Conservation (phyloP, 92 coral and sea anemone genomes). For the Plumapathes pennacea region DNA sequence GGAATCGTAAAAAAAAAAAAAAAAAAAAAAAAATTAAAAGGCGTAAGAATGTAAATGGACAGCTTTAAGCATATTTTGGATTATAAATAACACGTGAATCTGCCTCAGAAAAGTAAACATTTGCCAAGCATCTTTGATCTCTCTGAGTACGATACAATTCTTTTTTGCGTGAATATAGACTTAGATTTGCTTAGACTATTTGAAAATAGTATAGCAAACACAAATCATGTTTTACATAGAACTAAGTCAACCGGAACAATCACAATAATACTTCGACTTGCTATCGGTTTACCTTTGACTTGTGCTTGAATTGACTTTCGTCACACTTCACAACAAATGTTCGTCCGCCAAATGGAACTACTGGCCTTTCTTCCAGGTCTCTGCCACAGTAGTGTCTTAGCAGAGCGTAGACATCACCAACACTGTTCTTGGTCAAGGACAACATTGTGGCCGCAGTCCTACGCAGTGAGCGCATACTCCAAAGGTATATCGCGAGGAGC, state of each 20-base stretch:
- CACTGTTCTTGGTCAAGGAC: slow-evolving; percentile 1
- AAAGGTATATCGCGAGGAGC: slow-evolving; percentile 1
- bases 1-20: background rate
- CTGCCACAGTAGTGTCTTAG: slow-evolving; percentile 5
- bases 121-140: too few species aligned
- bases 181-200: too few species aligned
- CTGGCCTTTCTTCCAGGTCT: slow-evolving; percentile 25
- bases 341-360: slow-evolving; percentile 21
- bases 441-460: slow-evolving; percentile 2
- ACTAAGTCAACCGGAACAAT: too few species aligned
- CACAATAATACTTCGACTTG: too few species aligned
- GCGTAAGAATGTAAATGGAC: background rate
- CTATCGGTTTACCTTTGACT: slow-evolving; percentile 14
- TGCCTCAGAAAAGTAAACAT: background rate
- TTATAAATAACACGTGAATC: background rate
- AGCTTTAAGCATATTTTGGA: background rate
- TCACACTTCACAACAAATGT: slow-evolving; percentile 4
- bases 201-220: too few species aligned
- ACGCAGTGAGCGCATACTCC: slow-evolving; percentile 5
- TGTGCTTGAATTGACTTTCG: slow-evolving; percentile 34
- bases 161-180: too few species aligned
- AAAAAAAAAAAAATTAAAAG: background rate
- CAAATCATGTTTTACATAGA: too few species aligned
- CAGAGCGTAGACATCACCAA: slow-evolving; percentile 8
- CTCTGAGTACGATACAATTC: too few species aligned